Conservation (phyloP, 2,888 invertebrate genomes). For the Loripinus fragilis region DNA sequence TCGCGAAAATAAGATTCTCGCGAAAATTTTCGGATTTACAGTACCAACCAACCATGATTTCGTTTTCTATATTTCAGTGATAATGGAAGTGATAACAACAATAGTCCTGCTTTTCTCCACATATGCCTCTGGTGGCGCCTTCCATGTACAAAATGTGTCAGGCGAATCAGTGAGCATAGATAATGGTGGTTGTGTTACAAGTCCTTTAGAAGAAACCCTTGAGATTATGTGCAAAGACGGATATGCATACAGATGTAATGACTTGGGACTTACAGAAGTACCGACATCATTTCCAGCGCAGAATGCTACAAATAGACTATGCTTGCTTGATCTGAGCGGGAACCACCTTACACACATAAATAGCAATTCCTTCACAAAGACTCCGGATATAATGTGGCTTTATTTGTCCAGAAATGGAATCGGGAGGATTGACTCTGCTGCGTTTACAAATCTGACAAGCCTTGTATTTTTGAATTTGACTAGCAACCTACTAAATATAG, state of each 20-base stretch:
- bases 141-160: no score
- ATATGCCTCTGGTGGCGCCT: no score
- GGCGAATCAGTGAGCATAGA: no score
- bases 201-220: background rate
- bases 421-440: slow-evolving; percentile 3
- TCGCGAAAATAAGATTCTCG: no score
- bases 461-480: slow-evolving; percentile 29
- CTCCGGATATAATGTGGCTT: background rate
- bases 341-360: background rate
- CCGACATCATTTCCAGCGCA: background rate
- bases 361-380: background rate
- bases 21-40: no score
- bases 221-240: background rate
- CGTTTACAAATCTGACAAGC: slow-evolving; percentile 18
- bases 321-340: slow-evolving; percentile 24
- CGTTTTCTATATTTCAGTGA: no score
- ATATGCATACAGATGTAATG: background rate
- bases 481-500: slow-evolving; percentile 19
- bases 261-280: background rate
- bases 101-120: no score
- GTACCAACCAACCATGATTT: no score
- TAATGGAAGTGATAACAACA: no score
- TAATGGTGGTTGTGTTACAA: background rate
- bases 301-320: background rate
- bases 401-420: slow-evolving; percentile 8